Base-by-base conservation (phyloP, 30 jellyfish, hydroid and myxozoan species). In the Aurelia aurita complex sp. Pacific region DNA sequence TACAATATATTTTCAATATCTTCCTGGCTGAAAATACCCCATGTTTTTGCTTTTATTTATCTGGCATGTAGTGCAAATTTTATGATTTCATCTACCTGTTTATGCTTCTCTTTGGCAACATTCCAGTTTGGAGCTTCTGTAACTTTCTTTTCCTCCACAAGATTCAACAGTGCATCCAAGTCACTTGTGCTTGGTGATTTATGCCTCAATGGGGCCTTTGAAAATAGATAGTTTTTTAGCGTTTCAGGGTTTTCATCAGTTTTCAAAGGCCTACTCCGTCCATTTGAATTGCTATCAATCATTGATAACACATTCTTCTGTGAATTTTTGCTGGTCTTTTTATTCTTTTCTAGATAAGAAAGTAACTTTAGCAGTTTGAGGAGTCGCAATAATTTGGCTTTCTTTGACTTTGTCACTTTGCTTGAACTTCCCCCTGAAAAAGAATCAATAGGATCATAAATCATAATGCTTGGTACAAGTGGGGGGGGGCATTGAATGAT, bases 301-400 rank as follows among this genome's bases (percentile, higher is more conserved):
- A 3, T 40, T 9, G 17, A 34, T 63, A 61, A 16, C n/a, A 50
- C 29, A 3, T 32, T 53, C 77, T 64, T 54, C 4, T 13, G 38
- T 14, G 80, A 6, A 10, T 40, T 18, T n/a, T 70, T 65, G 62
- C 59, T 60, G 6, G 18, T 61, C 57, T 73, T 70, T 52, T 84
- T 84, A 43, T 8, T 18, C 59, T 57, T 61, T 60, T 84, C 80
- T 55, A 84, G 69, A 33, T 38, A 77, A 8, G 82, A 76, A 17
- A 84, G 93, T 55, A 84, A 43, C 78, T 84, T 84, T 32, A 84
- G 35, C 0, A 84, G 82, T 40, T 84, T 73, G 64, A 84, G 67
- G 13, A 84, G 82, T 4, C 82, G 81, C 69, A 43, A 5, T 4
- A 84, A 67, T 73, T 77, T 73, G 10, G 82, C 73, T 40, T 74